Percentiles rank a stretch among this genome's conserved stretches.
Evolutionary conservation across 2,797 vertebrate species (phyloP).

Genomic region (Hemitrygon akajei): DNA sequence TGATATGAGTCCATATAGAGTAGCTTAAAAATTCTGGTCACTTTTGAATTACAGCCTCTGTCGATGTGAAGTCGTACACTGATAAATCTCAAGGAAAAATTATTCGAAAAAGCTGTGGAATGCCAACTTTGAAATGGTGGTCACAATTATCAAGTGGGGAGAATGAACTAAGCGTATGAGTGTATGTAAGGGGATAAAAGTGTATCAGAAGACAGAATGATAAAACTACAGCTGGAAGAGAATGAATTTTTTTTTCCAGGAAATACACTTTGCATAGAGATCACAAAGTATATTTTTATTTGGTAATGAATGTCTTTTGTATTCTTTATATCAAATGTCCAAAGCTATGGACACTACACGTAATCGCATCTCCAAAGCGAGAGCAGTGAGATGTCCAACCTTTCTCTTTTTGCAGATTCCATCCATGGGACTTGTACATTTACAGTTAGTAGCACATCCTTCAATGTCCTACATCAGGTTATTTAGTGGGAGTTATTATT

Average conservation of each 20-base stretch:
- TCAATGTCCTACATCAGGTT: background rate
- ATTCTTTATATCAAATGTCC: background rate
- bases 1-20: too few species aligned
- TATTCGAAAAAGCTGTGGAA: background rate
- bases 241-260: background rate
- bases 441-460: background rate
- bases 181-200: background rate
- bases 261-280: background rate
- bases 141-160: background rate
- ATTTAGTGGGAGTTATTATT: background rate
- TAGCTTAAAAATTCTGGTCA: too few species aligned
- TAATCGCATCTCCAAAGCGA: background rate
- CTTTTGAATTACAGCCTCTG: too few species aligned
- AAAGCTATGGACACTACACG: background rate
- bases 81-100: too few species aligned
- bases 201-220: background rate
- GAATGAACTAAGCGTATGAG: background rate
- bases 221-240: background rate
- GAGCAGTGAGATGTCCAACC: background rate
- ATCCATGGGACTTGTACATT: background rate
- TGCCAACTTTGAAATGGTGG: background rate
- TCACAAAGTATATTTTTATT: background rate
- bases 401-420: background rate
- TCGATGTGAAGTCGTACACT: too few species aligned
- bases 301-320: background rate